Evolutionary conservation across 2,888 invertebrate species (phyloP).

Genomic region (Brachyptera putata): DNA sequence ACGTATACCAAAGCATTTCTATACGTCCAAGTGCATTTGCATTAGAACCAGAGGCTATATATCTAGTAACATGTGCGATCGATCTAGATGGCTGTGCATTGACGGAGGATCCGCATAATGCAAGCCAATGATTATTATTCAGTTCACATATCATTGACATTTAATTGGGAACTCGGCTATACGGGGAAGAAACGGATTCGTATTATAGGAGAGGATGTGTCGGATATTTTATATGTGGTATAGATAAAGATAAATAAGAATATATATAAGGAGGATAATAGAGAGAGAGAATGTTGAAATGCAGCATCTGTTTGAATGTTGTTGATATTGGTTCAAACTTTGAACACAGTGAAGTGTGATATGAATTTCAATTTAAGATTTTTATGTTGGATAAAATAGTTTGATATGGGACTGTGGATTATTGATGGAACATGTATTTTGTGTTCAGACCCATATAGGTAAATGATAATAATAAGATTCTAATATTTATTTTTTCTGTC

Average conservation of each 20-base stretch:
- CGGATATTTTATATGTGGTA: neutral
- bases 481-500: no score
- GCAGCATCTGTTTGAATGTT: neutral
- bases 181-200: neutral
- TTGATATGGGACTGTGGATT: no score
- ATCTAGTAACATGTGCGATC: neutral
- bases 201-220: neutral
- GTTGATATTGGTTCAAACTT: no score
- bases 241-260: conserved; percentile 16
- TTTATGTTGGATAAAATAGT: no score
- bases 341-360: no score
- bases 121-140: conserved; percentile 14
- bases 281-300: neutral
- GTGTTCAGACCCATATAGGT: no score
- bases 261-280: neutral
- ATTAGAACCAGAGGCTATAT: neutral
- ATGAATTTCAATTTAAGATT: no score
- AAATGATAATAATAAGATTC: no score
- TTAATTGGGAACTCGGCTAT: conserved; percentile 14
- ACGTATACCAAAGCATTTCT: no score
- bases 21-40: no score
- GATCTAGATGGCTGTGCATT: neutral
- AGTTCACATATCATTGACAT: neutral
- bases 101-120: neutral
- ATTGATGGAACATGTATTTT: no score